phyloP scores from a whole-genome alignment of 1,140 invertebrate species.

The Brachionus plicatilis region DNA sequence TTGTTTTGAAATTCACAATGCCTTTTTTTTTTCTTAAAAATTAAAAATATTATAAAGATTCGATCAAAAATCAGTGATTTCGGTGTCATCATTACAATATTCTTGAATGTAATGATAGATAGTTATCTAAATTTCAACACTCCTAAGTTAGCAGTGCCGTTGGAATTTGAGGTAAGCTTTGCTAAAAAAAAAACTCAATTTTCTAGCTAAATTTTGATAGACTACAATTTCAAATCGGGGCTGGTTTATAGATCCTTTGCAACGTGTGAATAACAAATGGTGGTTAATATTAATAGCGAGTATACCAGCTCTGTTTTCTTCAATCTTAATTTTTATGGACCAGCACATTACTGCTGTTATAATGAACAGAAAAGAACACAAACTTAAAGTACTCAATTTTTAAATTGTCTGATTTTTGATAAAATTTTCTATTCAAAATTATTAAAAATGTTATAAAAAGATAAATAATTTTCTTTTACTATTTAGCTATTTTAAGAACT shows the following conservation, averaged over 20 bases:
- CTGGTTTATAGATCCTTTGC: slow-evolving; percentile 85
- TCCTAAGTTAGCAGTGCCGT: slow-evolving; percentile 80
- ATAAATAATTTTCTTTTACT: not conserved
- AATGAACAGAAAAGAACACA: slow-evolving; percentile 95
- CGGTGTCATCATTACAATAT: slow-evolving; percentile 90
- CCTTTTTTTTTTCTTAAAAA: slow-evolving; percentile 60
- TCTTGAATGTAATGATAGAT: slow-evolving; percentile 82
- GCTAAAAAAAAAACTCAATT: not conserved
- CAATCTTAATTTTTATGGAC: slow-evolving; percentile 98
- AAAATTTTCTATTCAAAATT: not conserved
- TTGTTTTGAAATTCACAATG: too few species aligned
- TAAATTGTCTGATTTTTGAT: not conserved
- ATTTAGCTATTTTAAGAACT: too few species aligned
- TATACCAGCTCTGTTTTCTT: slow-evolving; percentile 83
- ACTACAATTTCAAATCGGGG: slow-evolving; percentile 73
- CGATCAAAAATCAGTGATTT: slow-evolving; percentile 65
- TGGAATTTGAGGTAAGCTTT: slow-evolving; percentile 47
- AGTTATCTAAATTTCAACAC: slow-evolving; percentile 75
- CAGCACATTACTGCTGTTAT: slow-evolving; percentile 98
- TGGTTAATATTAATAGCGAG: slow-evolving; percentile 76
- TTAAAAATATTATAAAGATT: not conserved
- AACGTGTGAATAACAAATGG: slow-evolving; percentile 61
- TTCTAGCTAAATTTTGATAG: slow-evolving; percentile 9
- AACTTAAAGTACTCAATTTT: slow-evolving; percentile 64
- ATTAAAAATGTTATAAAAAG: not conserved